These are phyloP conservation scores for Heliconius cydno DNA, from an alignment of 2,888 invertebrate species.

Conservation along the genomic window DNA sequence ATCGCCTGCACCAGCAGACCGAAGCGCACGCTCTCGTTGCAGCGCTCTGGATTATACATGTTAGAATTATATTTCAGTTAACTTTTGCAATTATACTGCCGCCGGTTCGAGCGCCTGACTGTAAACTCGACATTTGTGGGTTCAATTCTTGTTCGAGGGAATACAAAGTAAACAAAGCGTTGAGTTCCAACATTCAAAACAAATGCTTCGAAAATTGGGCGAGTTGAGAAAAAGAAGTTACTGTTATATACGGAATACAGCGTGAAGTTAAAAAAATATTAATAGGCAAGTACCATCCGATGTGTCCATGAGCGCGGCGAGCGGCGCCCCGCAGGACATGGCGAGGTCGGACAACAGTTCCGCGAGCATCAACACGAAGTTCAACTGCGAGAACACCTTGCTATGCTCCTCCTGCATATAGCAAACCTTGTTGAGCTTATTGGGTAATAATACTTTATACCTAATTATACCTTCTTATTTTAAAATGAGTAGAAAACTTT, in stretches of 20 bases:
- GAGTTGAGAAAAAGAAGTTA: too few species aligned
- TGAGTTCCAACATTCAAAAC: background rate
- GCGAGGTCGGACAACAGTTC: slow-evolving; percentile 97
- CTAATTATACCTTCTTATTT: too few species aligned
- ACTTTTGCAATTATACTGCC: too few species aligned
- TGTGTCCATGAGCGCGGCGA: slow-evolving; percentile 85
- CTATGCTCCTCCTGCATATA: slow-evolving; percentile 94
- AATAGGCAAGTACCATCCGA: slow-evolving; percentile 63
- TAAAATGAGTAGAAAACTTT: too few species aligned
- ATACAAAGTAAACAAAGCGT: background rate
- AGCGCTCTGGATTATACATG: slow-evolving; percentile 59
- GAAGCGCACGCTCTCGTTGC: slow-evolving; percentile 85
- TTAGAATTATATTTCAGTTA: too few species aligned
- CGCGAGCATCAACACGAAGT: slow-evolving; percentile 97
- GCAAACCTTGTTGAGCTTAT: background rate
- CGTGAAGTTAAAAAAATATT: background rate
- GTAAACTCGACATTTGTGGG: background rate
- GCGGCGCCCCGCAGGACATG: slow-evolving; percentile 89
- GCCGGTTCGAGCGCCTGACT: too few species aligned
- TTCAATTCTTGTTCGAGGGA: background rate
- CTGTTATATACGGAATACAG: background rate
- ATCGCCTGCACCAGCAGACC: slow-evolving; percentile 95
- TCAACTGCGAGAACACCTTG: slow-evolving; percentile 97
- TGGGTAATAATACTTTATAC: background rate
- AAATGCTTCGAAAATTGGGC: too few species aligned